Evolutionary conservation across 2,113 vertebrate species (phyloP).

Genomic region (Caranx melampygus): DNA sequence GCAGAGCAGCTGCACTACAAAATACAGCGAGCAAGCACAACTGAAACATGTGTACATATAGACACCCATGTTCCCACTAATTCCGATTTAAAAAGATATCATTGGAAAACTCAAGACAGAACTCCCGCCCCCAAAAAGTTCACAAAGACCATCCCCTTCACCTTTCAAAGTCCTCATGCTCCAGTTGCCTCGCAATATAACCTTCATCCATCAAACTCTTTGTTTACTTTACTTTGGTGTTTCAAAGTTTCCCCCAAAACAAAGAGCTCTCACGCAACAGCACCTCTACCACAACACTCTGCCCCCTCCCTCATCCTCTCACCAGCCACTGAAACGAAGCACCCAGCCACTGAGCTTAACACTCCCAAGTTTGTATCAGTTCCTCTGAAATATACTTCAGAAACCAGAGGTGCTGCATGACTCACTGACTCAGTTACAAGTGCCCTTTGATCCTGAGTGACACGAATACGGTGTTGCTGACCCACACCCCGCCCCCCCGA

Average conservation of each 20-base stretch:
- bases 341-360: constrained; percentile 54
- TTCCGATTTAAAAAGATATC: not conserved
- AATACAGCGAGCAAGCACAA: not conserved
- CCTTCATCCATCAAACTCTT: constrained; percentile 12
- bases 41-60: not conserved
- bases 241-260: constrained; percentile 21
- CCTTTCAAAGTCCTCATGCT: not conserved
- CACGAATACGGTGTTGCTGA: constrained; percentile 6
- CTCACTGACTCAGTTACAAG: constrained; percentile 28
- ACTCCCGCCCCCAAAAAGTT: not conserved
- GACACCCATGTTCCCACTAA: not conserved
- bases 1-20: not conserved
- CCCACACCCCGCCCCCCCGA: not conserved
- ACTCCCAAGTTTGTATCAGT: constrained; percentile 31
- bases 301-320: constrained; percentile 17
- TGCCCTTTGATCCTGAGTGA: constrained; percentile 46
- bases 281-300: constrained; percentile 6
- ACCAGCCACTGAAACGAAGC: constrained; percentile 28
- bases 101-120: not conserved
- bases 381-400: constrained; percentile 40
- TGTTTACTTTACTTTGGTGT: constrained; percentile 10
- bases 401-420: constrained; percentile 33
- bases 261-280: constrained; percentile 11
- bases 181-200: not conserved
- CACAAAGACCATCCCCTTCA: not conserved